A percentile compares a stretch with the other conserved stretches of the same genome.
Conservation (phyloP, 2,888 invertebrate species). For the Harpalus rufipes region DNA sequence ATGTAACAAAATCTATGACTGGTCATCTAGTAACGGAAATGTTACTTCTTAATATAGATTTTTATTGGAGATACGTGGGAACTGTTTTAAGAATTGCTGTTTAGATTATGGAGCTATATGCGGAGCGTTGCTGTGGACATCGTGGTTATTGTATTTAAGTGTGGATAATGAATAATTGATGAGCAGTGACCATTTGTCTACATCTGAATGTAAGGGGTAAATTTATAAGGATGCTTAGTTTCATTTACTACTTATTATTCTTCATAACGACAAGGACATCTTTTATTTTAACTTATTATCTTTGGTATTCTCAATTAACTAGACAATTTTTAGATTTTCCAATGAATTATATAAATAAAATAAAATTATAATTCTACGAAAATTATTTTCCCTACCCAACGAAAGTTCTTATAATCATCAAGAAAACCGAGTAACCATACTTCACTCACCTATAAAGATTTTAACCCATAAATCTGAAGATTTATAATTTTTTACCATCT, state of each 20-base stretch:
- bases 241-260: neutral
- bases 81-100: constrained; percentile 46
- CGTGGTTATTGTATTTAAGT: constrained; percentile 46
- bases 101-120: constrained; percentile 5
- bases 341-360: too few relatives aligned
- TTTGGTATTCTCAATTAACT: too few relatives aligned
- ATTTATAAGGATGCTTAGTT: constrained; percentile 12
- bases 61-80: constrained; percentile 54
- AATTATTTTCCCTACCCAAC: too few relatives aligned
- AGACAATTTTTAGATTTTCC: too few relatives aligned
- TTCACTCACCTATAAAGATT: too few relatives aligned
- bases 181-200: constrained; percentile 38
- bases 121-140: constrained; percentile 11
- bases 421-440: too few relatives aligned
- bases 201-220: constrained; percentile 24
- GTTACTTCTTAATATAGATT: constrained; percentile 49
- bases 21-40: constrained; percentile 50
- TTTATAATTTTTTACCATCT: too few relatives aligned
- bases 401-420: too few relatives aligned
- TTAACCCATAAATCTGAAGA: too few relatives aligned
- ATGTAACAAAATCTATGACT: constrained; percentile 59
- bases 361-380: too few relatives aligned
- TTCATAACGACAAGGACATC: neutral
- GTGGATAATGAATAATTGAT: constrained; percentile 45
- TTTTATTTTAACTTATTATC: neutral